A percentile compares a stretch with the other conserved stretches of the same genome.
These are phyloP conservation scores for Pseudochromis fuscus DNA, from an alignment of 2,797 vertebrate species.

Conservation along the genomic window DNA sequence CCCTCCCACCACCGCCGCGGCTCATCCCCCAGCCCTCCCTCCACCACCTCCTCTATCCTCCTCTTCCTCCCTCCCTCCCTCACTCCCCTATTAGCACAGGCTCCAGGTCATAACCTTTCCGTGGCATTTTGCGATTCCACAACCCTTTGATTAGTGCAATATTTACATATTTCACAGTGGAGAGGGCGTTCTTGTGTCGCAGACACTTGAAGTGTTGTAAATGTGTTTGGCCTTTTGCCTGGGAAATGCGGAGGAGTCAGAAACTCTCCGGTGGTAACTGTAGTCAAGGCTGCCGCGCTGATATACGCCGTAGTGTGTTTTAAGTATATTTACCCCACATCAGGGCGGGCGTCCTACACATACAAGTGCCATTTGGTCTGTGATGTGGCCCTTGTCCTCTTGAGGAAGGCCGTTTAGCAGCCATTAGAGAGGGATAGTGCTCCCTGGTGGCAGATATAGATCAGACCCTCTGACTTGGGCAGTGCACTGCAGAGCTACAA, in stretches of 20 bases:
- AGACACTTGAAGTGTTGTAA: conserved; percentile 90
- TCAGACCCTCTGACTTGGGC: conserved; percentile 69
- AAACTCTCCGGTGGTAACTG: conserved; percentile 76
- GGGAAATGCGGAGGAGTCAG: conserved; percentile 81
- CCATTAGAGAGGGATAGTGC: conserved; percentile 80
- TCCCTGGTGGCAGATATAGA: conserved; percentile 81
- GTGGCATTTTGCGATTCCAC: conserved; percentile 93
- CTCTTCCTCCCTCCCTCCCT: conserved; percentile 68
- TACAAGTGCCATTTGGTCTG: conserved; percentile 69
- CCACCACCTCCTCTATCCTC: conserved; percentile 61
- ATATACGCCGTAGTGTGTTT: conserved; percentile 67
- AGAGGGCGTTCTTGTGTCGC: conserved; percentile 86
- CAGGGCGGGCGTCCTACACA: conserved; percentile 42
- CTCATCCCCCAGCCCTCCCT: conserved; percentile 55
- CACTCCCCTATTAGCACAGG: conserved; percentile 89
- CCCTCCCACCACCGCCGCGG: conserved; percentile 50
- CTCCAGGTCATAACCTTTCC: conserved; percentile 93
- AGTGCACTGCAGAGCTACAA: conserved; percentile 22
- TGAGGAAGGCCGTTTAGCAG: conserved; percentile 64
- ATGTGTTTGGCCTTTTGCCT: conserved; percentile 94
- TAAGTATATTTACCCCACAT: conserved; percentile 74
- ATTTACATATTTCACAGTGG: conserved; percentile 93
- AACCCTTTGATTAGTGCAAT: conserved; percentile 94
- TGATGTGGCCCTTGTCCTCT: conserved; percentile 68
- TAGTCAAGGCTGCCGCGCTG: conserved; percentile 80